Evolutionary conservation across 1,140 invertebrate species (phyloP), one percentile per base, ranked within the genome.

Genomic region (Cotesia typhae): DNA sequence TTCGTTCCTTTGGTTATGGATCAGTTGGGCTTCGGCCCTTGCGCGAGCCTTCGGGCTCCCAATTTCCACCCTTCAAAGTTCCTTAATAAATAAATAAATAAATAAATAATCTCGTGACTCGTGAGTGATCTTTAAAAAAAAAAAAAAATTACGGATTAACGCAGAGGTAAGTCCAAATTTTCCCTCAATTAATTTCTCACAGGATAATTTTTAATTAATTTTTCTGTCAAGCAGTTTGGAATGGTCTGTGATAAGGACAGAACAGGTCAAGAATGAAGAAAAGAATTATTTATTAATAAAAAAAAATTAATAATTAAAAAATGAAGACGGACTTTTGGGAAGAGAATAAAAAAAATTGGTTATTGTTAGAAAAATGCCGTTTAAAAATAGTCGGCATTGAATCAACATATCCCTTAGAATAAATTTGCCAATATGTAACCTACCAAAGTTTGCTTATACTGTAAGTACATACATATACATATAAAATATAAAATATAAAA

Each of bases 381-480:
- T 6, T n/a, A 38, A 36, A 66, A 68, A 67, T 38, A 37, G 38
- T 47, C 38, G 71, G 69, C 61, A 9, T 73, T 65, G 74, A 77
- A 76, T 78, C 70, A 41, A 79, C 78, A 77, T 79, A 79, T 77
- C 76, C 67, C 57, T 71, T 77, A 77, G 75, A 36, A 71, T 72
- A 67, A 71, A 72, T 52, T 57, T 67, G 28, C n/a, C 10, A n/a
- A 38, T 55, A 55, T 67, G n/a, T 37, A 36, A 38, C 3, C 12
- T 55, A 14, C 14, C n/a, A 35, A 38, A 51, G 52, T 60, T 67
- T 67, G 57, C 59, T 68, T 28, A 28, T 69, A 67, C 71, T 73
- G 73, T 80, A 52, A 63, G 7, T 9, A 51, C 7, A 14, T 55
- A 55, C 28, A 47, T 47, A 47, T 47, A 47, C 10, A 47, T 9